Conservation (phyloP, 1,140 invertebrate genomes). For the Apis laboriosa region DNA sequence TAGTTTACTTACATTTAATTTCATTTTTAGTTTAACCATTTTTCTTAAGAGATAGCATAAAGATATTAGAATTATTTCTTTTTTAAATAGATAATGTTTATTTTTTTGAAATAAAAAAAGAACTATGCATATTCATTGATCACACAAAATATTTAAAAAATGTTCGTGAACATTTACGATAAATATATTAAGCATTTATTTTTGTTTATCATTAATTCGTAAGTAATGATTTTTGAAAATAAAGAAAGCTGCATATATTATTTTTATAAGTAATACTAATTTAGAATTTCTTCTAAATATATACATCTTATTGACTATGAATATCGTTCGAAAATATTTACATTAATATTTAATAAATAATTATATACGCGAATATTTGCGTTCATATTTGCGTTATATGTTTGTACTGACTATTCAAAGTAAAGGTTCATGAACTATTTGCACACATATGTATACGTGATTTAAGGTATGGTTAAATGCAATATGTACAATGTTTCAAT, state of each 20-base stretch:
- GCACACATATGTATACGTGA: not conserved
- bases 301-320: not conserved
- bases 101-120: not conserved
- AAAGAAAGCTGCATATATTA: not conserved
- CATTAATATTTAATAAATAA: not conserved
- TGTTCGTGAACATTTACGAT: not conserved
- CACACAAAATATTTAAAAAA: not conserved
- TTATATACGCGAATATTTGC: not conserved
- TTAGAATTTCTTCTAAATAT: not conserved
- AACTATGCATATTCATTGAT: not conserved
- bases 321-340: not conserved
- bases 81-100: not conserved
- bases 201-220: no score
- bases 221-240: no score
- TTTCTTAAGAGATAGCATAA: not conserved
- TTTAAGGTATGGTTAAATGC: not conserved
- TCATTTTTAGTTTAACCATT: not conserved
- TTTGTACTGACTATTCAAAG: not conserved
- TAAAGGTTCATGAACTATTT: not conserved
- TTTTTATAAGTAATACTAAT: not conserved
- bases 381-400: not conserved
- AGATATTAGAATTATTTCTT: not conserved
- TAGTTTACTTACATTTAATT: not conserved
- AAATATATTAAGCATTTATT: not conserved
- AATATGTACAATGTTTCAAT: constrained; percentile 1